phyloP scores from a whole-genome alignment of 2,113 vertebrate genomes.

The Chamaea fasciata region DNA sequence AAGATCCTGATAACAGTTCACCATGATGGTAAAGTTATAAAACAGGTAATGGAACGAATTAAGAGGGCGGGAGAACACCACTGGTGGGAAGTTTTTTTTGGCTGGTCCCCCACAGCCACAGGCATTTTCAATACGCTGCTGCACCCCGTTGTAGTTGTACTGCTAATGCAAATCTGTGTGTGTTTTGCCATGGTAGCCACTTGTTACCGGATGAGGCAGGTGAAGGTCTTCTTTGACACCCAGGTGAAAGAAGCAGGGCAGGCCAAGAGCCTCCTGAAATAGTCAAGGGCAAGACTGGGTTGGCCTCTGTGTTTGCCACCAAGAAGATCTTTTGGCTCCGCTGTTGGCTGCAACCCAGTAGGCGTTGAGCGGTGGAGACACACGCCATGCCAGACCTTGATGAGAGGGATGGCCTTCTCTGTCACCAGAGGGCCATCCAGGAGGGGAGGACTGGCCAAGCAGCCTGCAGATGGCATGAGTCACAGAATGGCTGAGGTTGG shows the following conservation, averaged over 20 bases:
- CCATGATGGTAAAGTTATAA: slow-evolving; percentile 28
- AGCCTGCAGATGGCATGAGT: neutral
- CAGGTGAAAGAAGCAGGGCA: neutral
- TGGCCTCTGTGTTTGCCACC: slow-evolving; percentile 67
- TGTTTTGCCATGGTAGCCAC: slow-evolving; percentile 20
- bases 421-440: neutral
- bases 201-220: slow-evolving; percentile 37
- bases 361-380: slow-evolving; percentile 61
- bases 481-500: slow-evolving; percentile 28
- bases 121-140: slow-evolving; percentile 24
- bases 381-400: slow-evolving; percentile 61
- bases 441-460: neutral
- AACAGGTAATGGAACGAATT: slow-evolving; percentile 47
- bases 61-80: slow-evolving; percentile 45
- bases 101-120: slow-evolving; percentile 48
- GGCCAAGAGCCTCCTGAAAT: slow-evolving; percentile 25
- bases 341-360: slow-evolving; percentile 64
- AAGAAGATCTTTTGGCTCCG: slow-evolving; percentile 55
- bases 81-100: slow-evolving; percentile 53
- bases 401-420: neutral
- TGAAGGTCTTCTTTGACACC: neutral
- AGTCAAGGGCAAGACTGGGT: slow-evolving; percentile 67
- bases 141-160: slow-evolving; percentile 20
- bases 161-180: slow-evolving; percentile 28
- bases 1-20: slow-evolving; percentile 53